Conservation (phyloP, 1,140 invertebrate species). For the Geopemphigus sp. region DNA sequence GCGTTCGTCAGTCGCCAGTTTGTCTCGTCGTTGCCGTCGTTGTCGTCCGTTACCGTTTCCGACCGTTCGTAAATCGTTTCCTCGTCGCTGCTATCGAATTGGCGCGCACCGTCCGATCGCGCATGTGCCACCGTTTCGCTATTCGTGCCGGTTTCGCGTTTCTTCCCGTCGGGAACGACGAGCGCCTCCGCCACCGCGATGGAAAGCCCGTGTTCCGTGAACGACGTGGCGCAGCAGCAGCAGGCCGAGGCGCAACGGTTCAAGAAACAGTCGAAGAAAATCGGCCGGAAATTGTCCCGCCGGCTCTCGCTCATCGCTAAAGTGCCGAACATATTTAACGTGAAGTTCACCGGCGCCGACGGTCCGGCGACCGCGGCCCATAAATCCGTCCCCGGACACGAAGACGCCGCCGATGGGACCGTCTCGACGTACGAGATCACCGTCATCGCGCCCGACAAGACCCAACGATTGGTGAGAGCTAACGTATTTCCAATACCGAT, state of each 20-base stretch:
- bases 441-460: slow-evolving; percentile 60
- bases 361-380: background rate
- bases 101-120: too few relatives aligned
- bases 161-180: slow-evolving; percentile 8
- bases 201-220: slow-evolving; percentile 34
- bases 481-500: too few relatives aligned
- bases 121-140: background rate
- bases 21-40: too few relatives aligned
- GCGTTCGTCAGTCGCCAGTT: background rate
- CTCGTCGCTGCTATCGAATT: too few relatives aligned
- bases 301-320: slow-evolving; percentile 59
- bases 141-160: background rate
- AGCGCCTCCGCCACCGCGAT: slow-evolving; percentile 23
- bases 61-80: background rate
- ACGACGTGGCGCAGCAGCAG: slow-evolving; percentile 19
- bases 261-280: slow-evolving; percentile 55
- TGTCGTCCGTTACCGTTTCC: background rate
- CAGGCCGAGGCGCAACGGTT: slow-evolving; percentile 49
- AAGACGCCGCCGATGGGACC: slow-evolving; percentile 53
- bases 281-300: slow-evolving; percentile 58
- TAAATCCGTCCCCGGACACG: slow-evolving; percentile 53
- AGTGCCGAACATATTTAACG: slow-evolving; percentile 57
- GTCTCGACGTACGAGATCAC: slow-evolving; percentile 57
- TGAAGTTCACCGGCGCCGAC: slow-evolving; percentile 41
- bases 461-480: slow-evolving; percentile 58